Evolutionary conservation across 1,140 invertebrate genomes (phyloP).

Genomic region (Trichogramma pretiosum): DNA sequence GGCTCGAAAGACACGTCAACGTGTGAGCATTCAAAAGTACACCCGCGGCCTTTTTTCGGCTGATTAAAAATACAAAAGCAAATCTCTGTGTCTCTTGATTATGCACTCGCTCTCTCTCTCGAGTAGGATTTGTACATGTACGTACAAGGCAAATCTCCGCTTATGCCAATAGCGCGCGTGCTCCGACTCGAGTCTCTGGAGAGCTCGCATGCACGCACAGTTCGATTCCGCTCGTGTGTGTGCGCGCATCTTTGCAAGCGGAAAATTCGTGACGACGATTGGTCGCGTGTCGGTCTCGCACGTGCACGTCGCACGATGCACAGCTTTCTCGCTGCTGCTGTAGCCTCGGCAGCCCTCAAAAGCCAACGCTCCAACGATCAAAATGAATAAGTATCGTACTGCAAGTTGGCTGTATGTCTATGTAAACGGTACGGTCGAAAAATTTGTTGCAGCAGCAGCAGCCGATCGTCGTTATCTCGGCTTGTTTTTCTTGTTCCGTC

Average conservation of each 20-base stretch:
- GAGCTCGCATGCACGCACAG: too few species aligned
- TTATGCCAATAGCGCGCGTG: background rate
- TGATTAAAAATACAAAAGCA: too few species aligned
- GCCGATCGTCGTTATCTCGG: background rate
- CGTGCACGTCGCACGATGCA: background rate
- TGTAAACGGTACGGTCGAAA: too few species aligned
- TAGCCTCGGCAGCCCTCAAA: background rate
- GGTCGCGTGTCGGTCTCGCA: constrained; percentile 5
- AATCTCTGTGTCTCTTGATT: too few species aligned
- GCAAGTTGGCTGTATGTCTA: too few species aligned
- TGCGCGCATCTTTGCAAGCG: constrained; percentile 6
- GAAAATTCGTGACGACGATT: constrained; percentile 14
- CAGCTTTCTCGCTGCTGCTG: background rate
- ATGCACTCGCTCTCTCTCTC: background rate
- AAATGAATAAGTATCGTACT: constrained; percentile 10
- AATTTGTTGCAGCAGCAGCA: too few species aligned
- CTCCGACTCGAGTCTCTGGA: too few species aligned
- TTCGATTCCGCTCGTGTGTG: background rate
- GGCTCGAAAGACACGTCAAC: too few species aligned
- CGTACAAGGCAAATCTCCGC: background rate
- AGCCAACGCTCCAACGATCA: constrained; percentile 8
- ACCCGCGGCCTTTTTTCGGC: too few species aligned
- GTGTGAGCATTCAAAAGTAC: too few species aligned
- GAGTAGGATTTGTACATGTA: background rate
- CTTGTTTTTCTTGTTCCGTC: too few species aligned